Evolutionary conservation across 2,888 invertebrate species (phyloP), one percentile per base, ranked within the genome.

Genomic region (Pandemis cinnamomeana): DNA sequence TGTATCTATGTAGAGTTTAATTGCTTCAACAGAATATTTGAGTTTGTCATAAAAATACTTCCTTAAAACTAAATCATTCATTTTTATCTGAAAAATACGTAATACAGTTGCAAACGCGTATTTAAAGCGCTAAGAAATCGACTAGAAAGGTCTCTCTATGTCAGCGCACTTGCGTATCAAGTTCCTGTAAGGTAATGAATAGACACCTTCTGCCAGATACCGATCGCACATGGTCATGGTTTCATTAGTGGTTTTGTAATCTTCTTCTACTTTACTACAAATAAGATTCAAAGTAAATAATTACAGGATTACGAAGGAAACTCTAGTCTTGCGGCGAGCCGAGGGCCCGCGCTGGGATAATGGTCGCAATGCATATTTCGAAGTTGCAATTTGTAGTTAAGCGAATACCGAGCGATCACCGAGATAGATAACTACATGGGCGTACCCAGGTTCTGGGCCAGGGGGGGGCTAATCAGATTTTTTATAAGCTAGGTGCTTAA

Each of bases 351-450:
- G 60, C 67, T 13, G 73, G 72, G 75, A 62, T 78, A 79, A 80
- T 79, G 60, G 77, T 76, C 76, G 72, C 72, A 61, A 67, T 71
- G 74, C 78, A 78, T 78, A 78, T 77, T 76, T 76, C 78, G 77
- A 78, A 77, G 76, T 78, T 75, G 79, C 77, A 73, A 75, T 73
- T 71, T 73, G 69, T 72, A 69, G 68, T 72, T 75, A 75, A 67
- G 73, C 75, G 63, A 77, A 76, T 77, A 75, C 76, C 77, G 72
- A 77, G 78, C 77, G 77, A 80, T 82, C 80, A 78, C 78, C 75
- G 60, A 77, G 78, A 79, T 80, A 80, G 66, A 20, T 64, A 74
- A 63, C 53, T 67, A 77, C n/a, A n/a, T n/a, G n/a, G n/a, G n/a
- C n/a, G n/a, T n/a, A n/a, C n/a, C n/a, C n/a, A n/a, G n/a, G n/a